Evolutionary conservation across 2,888 invertebrate species (phyloP), one percentile per base, ranked within the genome.

Genomic region (Aleiodes leptofemur): DNA sequence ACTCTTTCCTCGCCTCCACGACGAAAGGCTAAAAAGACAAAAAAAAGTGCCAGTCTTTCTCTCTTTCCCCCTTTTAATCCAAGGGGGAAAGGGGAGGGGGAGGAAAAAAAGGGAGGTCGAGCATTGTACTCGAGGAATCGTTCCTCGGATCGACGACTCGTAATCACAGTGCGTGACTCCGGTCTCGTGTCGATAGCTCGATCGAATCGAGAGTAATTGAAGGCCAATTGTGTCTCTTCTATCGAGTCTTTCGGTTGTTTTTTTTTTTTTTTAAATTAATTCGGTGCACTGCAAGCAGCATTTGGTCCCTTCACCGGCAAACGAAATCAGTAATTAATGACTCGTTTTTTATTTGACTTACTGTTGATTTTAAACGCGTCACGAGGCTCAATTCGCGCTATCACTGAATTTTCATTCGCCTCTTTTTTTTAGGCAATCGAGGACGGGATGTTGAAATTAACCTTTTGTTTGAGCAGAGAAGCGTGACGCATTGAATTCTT

Each of bases 91-190:
- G 34, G 34, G 34, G 3, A 4, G 3, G 23, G 23, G 23, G 23
- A 23, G 23, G n/a, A 57, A 59, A 43, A 57, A 73, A 57, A 69
- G 51, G 51, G 76, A 79, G 77, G 73, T 70, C 76, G 76, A 74
- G 76, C 69, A 77, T 80, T 78, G 77, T 80, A 75, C 72, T 73
- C n/a, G 77, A 73, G 74, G 76, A 66, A 76, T 78, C 78, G 77
- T 76, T 76, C 48, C 74, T 72, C 74, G 77, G 76, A 80, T 79
- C 79, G 79, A 79, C 78, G 76, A 74, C 72, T 77, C 76, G 77
- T 77, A 78, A 71, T 75, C 77, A 72, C 69, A 31, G 76, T 80
- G 79, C 80, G 79, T 80, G 80, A 80, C 79, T 78, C 73, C 16
- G 34, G 48, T 61, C 69, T 29, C 61, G 66, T 74, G 70, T 48